phyloP scores from a whole-genome alignment of 92 coral and sea anemone genomes.

The Blastomussa wellsi region DNA sequence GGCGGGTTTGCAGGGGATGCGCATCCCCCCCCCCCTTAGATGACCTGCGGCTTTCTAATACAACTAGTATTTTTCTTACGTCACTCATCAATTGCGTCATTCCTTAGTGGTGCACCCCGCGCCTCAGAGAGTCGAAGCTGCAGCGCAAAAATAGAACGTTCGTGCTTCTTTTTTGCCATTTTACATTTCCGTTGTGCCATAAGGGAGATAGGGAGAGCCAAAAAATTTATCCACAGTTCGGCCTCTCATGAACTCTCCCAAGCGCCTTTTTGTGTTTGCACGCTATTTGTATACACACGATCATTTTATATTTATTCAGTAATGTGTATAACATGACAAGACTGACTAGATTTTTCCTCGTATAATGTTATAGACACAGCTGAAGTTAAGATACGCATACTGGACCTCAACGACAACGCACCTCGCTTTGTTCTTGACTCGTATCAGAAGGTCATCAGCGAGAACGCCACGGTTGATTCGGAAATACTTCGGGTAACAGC shows the following conservation, averaged over 20 bases:
- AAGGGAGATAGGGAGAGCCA: neutral
- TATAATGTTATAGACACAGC: conserved; percentile 59
- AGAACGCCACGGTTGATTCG: conserved; percentile 71
- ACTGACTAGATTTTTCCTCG: neutral
- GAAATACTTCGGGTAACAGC: conserved; percentile 76
- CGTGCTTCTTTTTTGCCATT: too few species aligned
- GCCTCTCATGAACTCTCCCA: neutral
- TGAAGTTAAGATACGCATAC: conserved; percentile 51
- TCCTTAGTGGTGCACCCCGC: too few species aligned
- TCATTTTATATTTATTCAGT: neutral
- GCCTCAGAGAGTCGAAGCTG: too few species aligned
- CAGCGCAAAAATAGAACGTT: too few species aligned
- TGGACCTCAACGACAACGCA: conserved; percentile 74
- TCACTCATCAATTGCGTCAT: too few species aligned
- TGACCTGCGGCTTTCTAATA: too few species aligned
- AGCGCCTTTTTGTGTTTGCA: neutral
- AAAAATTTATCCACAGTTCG: neutral
- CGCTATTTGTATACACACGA: neutral
- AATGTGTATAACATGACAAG: neutral
- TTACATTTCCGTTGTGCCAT: too few species aligned
- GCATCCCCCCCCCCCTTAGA: too few species aligned
- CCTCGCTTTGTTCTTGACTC: conserved; percentile 66
- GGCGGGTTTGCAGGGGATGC: too few species aligned
- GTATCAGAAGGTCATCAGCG: conserved; percentile 70
- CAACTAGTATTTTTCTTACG: too few species aligned